Evolutionary conservation across 2,797 vertebrate genomes (phyloP), one percentile per base, ranked within the genome.

Genomic region (Enteromius thamalakanensis): DNA sequence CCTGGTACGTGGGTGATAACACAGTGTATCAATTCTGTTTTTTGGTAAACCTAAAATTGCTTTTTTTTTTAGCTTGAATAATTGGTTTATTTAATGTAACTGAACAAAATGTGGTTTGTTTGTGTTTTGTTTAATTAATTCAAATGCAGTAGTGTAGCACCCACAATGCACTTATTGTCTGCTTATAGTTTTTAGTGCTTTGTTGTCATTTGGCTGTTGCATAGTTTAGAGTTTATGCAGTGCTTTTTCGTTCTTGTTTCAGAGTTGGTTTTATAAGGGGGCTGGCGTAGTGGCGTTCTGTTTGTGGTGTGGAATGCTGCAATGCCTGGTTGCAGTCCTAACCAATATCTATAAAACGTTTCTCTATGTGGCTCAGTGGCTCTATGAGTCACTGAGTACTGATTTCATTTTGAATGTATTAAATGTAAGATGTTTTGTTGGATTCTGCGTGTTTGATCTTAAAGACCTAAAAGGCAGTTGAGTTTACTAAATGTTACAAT

Each of bases 231-330:
- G 17, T 37, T 23, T 34, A 72, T 17, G 69, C 58, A 51, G 40
- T 40, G 80, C 58, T 65, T 74, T 75, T 51, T 81, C 26, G 64
- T 81, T 51, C 34, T 29, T 51, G 42, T 74, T 74, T 74, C 11
- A 26, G 29, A 12, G 58, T 34, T 75, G 51, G 42, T 65, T 65
- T 74, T 81, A 37, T 81, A 26, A 64, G 42, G 34, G 29, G 42
- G 70, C 64, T 74, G 14, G 32, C 3, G 14, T 40, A 45, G 32
- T 81, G 32, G 29, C 10, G 15, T 74, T 64, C 42, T 53, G 58
- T 64, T 81, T 81, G 69, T 51, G 80, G 58, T 53, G 58, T 81
- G 42, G 14, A 81, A 81, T 74, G 80, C 21, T 65, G 21, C n/a
- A 62, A 72, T 49, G 68, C 11, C 21, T 72, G 42, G 42, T 55